Evolutionary conservation across 2,113 vertebrate genomes (phyloP).

Genomic region (Corythaixoides concolor): DNA sequence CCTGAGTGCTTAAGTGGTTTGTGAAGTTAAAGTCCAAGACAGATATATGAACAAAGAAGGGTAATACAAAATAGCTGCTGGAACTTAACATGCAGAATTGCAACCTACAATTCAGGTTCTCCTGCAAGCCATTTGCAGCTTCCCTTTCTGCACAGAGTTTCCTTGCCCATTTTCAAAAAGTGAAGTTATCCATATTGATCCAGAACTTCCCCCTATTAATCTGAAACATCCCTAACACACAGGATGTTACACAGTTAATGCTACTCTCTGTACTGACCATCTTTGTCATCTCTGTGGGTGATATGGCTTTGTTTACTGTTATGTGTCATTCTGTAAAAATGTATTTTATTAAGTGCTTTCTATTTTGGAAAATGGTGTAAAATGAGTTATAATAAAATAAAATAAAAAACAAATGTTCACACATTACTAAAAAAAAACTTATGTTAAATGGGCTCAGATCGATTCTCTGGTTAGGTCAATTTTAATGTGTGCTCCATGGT

Average conservation of each 20-base stretch:
- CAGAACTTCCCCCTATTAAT: background rate
- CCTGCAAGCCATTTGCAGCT: background rate
- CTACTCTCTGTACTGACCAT: accelerated
- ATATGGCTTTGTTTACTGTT: background rate
- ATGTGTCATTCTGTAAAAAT: background rate
- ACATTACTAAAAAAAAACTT: background rate
- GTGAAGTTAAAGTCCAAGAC: background rate
- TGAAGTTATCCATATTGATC: accelerated
- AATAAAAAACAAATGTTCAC: background rate
- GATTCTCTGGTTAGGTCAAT: background rate
- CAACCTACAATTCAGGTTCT: background rate
- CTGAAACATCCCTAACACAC: background rate
- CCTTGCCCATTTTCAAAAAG: background rate
- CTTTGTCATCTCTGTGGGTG: background rate
- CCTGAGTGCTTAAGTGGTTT: background rate
- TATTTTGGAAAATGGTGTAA: background rate
- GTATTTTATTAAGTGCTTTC: background rate
- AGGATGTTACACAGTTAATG: background rate
- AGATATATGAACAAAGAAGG: background rate
- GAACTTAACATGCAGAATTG: background rate
- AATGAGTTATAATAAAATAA: background rate
- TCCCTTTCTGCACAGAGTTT: background rate
- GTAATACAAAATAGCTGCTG: background rate
- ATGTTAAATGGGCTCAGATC: background rate
- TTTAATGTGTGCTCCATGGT: background rate